These are phyloP conservation scores for Axea sp. DNA, from an alignment of 2,888 invertebrate species.

Conservation along the genomic window DNA sequence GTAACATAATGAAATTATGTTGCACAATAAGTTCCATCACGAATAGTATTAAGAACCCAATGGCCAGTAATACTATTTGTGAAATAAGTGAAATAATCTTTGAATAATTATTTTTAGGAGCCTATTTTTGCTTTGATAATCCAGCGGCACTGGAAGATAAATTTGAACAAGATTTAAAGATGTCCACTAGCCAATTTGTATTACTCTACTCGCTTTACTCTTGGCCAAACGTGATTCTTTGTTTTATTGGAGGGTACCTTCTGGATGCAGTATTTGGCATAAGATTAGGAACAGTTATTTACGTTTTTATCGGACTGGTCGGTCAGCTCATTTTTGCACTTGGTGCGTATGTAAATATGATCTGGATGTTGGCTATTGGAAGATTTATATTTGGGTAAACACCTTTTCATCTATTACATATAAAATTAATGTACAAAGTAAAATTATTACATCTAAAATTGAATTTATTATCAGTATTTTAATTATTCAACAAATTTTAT, in stretches of 20 bases:
- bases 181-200: slow-evolving; percentile 91
- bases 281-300: slow-evolving; percentile 93
- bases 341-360: slow-evolving; percentile 88
- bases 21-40: too few species aligned
- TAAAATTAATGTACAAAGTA: too few species aligned
- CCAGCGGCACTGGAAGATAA: slow-evolving; percentile 95
- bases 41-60: too few species aligned
- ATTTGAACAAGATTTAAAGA: slow-evolving; percentile 88
- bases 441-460: too few species aligned
- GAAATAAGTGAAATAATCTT: too few species aligned
- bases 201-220: slow-evolving; percentile 96
- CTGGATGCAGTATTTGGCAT: slow-evolving; percentile 97
- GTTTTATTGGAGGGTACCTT: slow-evolving; percentile 97
- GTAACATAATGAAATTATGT: too few species aligned
- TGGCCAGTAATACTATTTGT: too few species aligned
- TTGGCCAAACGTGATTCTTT: slow-evolving; percentile 97
- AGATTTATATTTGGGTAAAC: slow-evolving; percentile 98
- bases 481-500: too few species aligned
- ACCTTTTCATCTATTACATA: too few species aligned
- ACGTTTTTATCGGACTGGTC: slow-evolving; percentile 90
- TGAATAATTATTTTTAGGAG: slow-evolving; percentile 87
- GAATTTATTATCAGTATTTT: too few species aligned
- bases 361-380: slow-evolving; percentile 94
- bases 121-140: slow-evolving; percentile 98
- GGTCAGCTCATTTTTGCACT: slow-evolving; percentile 94